Percentiles rank a stretch among this genome's conserved stretches.
These are phyloP conservation scores for Pampusana beccarii DNA, from an alignment of 2,113 vertebrate genomes.

Conservation along the genomic window DNA sequence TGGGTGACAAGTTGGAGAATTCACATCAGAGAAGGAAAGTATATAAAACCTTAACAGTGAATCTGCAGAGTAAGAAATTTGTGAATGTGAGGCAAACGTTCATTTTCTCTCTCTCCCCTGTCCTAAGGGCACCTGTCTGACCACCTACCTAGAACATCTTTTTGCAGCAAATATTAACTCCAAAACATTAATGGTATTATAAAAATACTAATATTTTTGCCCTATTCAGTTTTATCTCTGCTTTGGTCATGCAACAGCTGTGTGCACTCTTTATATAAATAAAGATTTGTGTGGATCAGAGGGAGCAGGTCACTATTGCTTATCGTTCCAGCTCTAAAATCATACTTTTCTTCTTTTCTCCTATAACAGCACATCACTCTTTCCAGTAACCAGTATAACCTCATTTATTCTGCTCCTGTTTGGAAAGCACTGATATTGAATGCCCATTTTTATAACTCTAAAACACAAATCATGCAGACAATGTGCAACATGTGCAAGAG, in stretches of 20 bases:
- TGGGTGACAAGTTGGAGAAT: neutral
- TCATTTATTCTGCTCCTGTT: neutral
- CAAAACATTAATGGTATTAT: neutral
- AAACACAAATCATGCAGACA: neutral
- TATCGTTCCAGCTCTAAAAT: neutral
- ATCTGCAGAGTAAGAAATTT: neutral
- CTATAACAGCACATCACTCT: neutral
- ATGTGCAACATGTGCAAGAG: neutral
- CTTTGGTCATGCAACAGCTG: neutral
- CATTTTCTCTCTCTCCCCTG: neutral
- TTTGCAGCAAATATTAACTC: neutral
- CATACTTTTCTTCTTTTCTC: neutral
- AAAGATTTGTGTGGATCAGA: neutral
- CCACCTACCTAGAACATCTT: neutral
- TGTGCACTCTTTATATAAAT: accelerated
- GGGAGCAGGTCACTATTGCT: neutral
- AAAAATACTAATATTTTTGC: neutral
- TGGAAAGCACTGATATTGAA: neutral
- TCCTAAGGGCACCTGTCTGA: neutral
- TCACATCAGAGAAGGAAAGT: neutral
- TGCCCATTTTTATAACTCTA: neutral
- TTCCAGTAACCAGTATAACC: neutral
- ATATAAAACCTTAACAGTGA: neutral
- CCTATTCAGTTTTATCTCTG: neutral
- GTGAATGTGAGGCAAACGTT: neutral